Conservation (phyloP, 2,113 vertebrate genomes). For the Falco punctatus region DNA sequence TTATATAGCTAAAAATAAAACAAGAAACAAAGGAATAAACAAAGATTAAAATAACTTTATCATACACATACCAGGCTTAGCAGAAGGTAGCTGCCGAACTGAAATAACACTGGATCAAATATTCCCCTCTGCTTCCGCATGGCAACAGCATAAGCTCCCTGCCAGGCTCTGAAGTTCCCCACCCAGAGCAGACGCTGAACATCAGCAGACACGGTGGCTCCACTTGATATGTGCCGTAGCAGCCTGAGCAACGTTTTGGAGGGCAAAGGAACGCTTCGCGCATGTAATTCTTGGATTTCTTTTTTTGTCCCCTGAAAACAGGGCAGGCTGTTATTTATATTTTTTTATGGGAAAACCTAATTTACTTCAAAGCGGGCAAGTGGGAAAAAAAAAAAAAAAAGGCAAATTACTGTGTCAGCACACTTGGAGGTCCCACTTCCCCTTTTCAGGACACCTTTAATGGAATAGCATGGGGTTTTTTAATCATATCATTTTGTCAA, state of each 20-base stretch:
- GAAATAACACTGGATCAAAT: background rate
- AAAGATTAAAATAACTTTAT: constrained; percentile 5
- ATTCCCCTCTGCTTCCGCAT: background rate
- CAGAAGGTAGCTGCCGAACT: background rate
- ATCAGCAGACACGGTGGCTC: background rate
- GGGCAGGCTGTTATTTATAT: background rate
- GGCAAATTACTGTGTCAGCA: background rate
- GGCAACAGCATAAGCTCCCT: background rate
- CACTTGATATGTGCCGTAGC: background rate
- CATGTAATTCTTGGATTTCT: background rate
- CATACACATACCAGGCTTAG: background rate
- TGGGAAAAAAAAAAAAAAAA: background rate
- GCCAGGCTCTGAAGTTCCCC: background rate
- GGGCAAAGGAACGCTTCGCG: background rate
- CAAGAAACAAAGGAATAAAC: constrained; percentile 8
- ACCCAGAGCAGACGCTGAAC: background rate
- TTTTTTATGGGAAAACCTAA: background rate
- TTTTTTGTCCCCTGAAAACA: background rate
- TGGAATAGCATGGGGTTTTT: background rate
- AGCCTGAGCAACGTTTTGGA: background rate
- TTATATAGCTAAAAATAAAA: constrained; percentile 20
- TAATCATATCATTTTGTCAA: background rate
- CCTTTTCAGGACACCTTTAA: background rate
- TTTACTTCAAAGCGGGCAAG: background rate
- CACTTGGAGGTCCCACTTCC: background rate